Conservation (phyloP, 2,797 vertebrate genomes). For the Anguilla megastoma region DNA sequence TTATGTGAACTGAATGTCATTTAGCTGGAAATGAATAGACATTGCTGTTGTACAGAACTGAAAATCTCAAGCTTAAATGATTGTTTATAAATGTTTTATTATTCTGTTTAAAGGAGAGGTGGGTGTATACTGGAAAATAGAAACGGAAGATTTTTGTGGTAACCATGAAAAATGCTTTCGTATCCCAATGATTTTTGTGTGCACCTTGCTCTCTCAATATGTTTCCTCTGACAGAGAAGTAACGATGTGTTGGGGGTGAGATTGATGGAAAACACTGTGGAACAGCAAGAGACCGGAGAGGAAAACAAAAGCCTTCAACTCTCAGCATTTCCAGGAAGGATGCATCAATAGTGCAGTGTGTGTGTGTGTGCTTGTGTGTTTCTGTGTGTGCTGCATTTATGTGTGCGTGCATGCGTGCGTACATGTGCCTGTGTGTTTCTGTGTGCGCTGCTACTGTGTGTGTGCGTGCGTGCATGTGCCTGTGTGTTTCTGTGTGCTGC, state of each 20-base stretch:
- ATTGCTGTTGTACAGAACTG: neutral
- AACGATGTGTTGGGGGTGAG: slow-evolving; percentile 14
- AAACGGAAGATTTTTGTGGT: neutral
- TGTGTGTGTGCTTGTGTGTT: neutral
- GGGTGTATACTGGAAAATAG: neutral
- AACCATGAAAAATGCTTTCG: neutral
- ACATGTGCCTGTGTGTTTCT: neutral
- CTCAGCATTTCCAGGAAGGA: neutral
- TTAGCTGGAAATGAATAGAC: neutral
- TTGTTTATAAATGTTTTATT: neutral
- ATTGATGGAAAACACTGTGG: slow-evolving; percentile 9
- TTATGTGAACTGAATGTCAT: neutral
- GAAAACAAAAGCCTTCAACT: slow-evolving; percentile 3
- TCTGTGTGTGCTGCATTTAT: neutral
- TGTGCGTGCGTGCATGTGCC: too few species aligned
- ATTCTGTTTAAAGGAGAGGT: neutral
- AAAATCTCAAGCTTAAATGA: neutral
- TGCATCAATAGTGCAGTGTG: neutral
- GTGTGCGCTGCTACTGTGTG: too few species aligned
- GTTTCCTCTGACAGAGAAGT: slow-evolving; percentile 27
- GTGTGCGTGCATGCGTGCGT: neutral
- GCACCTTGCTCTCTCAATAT: neutral
- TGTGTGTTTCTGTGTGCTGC: neutral
- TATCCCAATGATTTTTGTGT: neutral
- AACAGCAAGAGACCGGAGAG: neutral